A percentile compares a stretch with the other conserved stretches of the same genome.
These are phyloP conservation scores for Diarsia dahlii DNA, from an alignment of 2,888 invertebrate genomes.

Conservation along the genomic window DNA sequence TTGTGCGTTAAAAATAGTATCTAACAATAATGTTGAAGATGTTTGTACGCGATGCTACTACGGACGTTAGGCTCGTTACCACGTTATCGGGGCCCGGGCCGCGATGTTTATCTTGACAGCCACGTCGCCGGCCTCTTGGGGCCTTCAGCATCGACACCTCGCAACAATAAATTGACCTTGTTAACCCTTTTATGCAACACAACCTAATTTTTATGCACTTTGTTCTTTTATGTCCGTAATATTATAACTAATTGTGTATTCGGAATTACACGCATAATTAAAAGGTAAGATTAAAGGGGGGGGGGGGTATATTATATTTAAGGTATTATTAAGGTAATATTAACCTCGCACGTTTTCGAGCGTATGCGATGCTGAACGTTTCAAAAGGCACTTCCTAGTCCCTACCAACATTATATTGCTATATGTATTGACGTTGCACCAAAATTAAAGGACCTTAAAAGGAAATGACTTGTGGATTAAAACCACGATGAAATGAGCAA, in stretches of 20 bases:
- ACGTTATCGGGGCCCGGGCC: constrained; percentile 79
- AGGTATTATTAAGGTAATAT: too few species aligned
- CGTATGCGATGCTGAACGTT: constrained; percentile 6
- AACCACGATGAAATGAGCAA: too few species aligned
- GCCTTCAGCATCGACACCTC: constrained; percentile 85
- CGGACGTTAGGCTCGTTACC: constrained; percentile 85
- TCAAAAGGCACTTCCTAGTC: neutral
- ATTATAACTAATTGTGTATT: constrained; percentile 9
- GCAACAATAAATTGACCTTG: constrained; percentile 82
- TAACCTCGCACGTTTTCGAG: constrained; percentile 1
- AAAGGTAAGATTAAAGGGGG: too few species aligned
- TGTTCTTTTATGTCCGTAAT: constrained; percentile 34
- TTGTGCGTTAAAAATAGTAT: constrained; percentile 10
- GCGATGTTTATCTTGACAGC: constrained; percentile 86
- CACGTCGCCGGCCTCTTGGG: constrained; percentile 82
- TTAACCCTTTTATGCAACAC: constrained; percentile 77
- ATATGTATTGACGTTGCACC: too few species aligned
- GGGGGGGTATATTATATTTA: too few species aligned
- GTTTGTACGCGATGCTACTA: constrained; percentile 76
- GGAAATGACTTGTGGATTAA: too few species aligned
- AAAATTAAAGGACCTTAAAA: too few species aligned
- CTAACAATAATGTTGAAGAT: constrained; percentile 52
- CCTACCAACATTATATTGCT: constrained; percentile 14
- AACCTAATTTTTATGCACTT: constrained; percentile 66
- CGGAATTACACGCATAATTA: neutral